Base-by-base conservation (phyloP, 2,113 vertebrate species). In the Desmodus rotundus region DNA sequence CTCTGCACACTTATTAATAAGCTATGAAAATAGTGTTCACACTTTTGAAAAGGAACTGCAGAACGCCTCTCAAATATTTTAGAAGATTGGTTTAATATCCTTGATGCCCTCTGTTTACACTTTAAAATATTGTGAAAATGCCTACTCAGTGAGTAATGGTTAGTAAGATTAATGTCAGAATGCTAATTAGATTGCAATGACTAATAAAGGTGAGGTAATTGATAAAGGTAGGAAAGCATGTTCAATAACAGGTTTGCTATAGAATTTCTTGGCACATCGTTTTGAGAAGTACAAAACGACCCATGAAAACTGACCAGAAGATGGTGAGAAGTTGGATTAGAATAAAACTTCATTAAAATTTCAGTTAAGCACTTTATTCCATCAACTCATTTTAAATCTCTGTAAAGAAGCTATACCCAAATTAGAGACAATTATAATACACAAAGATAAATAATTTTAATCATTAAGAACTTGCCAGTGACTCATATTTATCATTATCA, bases 371-470 rank as follows among this genome's bases (percentile, higher is more conserved):
- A 43, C 63, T 65, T 95, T 80, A 9, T 89, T 65, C 63, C 61
- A 47, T 93, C 70, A 78, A 3, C 7, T 93, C 24, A 52, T 72
- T 78, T 89, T 78, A 95, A 84, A 85, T 78, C 36, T 85, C 10
- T 88, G 86, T 84, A 93, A 85, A 95, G 83, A 85, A 95, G 43
- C 36, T 26, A 52, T 78, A 36, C 72, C 14, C 72, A 87, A 92
- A 82, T 82, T 92, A 93, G 43, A 77, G 63, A 78, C 31, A 73
- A 13, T 86, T 86, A 20, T n/a, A 65, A 56, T 72, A 28, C 81
- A 86, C 86, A 86, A 96, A 93, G 68, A 82, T 88, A 58, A 90
- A 41, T 78, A 70, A 54, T 87, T 73, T 28, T 83, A 92, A 50
- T 43, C 58, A 50, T 88, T 92, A 74, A 47, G 76, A 95, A 91